Evolutionary conservation across 1,140 invertebrate species (phyloP).

Genomic region (Cotesia vestalis): DNA sequence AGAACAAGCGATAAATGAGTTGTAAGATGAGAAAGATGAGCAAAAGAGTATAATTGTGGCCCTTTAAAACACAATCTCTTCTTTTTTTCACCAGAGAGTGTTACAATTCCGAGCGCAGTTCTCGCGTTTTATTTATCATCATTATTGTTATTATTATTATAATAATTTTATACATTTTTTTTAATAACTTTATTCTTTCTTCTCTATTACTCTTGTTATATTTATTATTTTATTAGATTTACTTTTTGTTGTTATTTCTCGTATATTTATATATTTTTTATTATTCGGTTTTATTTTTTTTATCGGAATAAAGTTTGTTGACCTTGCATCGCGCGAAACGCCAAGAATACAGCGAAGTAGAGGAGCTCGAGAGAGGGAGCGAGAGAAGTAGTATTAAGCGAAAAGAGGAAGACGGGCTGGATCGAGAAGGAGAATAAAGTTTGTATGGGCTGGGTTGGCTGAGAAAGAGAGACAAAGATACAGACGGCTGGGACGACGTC

Average conservation of each 20-base stretch:
- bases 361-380: conserved; percentile 12
- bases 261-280: conserved; percentile 28
- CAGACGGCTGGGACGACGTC: conserved; percentile 31
- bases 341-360: conserved; percentile 39
- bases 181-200: conserved; percentile 32
- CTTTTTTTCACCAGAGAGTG: conserved; percentile 18
- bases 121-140: conserved; percentile 2
- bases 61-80: conserved; percentile 18
- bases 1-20: neutral
- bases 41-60: conserved; percentile 14
- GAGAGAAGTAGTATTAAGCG: neutral
- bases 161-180: conserved; percentile 14
- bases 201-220: conserved; percentile 18
- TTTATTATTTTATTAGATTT: conserved; percentile 14
- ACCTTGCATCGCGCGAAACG: conserved; percentile 44
- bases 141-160: conserved; percentile 20
- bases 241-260: conserved; percentile 26
- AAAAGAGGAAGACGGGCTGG: conserved; percentile 5
- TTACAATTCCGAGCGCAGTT: conserved; percentile 38
- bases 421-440: neutral
- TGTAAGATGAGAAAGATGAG: conserved; percentile 18
- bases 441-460: neutral
- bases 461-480: neutral
- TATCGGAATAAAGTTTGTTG: conserved; percentile 43
- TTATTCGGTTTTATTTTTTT: conserved; percentile 39